These are phyloP conservation scores for Pterobdella sp. DNA, from an alignment of 2,888 invertebrate genomes.

Conservation along the genomic window DNA sequence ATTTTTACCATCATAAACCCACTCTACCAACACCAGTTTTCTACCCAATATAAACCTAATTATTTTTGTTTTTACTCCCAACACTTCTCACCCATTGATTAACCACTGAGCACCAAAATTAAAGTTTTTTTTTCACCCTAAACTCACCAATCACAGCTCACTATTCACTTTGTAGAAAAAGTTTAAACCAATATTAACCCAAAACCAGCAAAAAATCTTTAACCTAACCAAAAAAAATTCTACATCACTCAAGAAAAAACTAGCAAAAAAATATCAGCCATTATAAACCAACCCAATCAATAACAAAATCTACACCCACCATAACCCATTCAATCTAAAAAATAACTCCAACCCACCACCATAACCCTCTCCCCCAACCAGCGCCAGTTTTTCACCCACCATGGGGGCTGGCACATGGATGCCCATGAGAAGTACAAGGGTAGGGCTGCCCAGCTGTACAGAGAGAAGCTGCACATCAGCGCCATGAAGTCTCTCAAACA, in stretches of 20 bases:
- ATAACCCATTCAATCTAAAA: background rate
- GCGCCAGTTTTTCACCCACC: constrained; percentile 75
- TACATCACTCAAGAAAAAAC: background rate
- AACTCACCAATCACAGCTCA: no score
- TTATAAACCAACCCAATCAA: background rate
- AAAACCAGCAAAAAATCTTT: no score
- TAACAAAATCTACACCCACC: background rate
- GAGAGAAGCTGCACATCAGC: constrained; percentile 71
- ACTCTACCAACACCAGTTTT: no score
- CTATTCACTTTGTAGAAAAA: no score
- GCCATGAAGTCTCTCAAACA: constrained; percentile 81
- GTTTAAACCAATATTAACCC: no score
- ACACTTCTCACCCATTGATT: no score
- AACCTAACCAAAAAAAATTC: no score
- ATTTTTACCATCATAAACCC: no score
- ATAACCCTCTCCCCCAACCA: background rate
- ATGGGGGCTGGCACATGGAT: constrained; percentile 82
- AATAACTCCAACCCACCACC: background rate
- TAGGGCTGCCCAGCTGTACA: constrained; percentile 82
- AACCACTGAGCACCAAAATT: no score
- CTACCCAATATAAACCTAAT: no score
- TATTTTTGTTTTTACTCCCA: no score
- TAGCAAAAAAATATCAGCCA: background rate
- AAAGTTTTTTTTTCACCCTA: no score
- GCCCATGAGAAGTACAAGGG: constrained; percentile 95